Evolutionary conservation across 53 echinoderm and acorn worm genomes (phyloP), one percentile per base, ranked within the genome.

Genomic region (Zoroaster sp.): DNA sequence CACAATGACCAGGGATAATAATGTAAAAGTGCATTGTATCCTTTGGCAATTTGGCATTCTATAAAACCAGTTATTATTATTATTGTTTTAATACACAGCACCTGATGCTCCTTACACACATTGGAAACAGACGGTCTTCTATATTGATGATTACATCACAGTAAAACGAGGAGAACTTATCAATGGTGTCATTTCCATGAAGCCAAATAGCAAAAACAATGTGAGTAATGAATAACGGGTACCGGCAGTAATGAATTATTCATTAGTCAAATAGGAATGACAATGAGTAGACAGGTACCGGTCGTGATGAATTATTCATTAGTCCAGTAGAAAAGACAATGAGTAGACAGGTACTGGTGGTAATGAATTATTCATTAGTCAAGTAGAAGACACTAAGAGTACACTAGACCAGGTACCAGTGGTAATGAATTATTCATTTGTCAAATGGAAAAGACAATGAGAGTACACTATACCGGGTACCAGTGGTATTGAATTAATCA

Each of bases 111-210:
- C 91, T 53, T 95, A 96, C 92, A 99, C 99, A 13, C 99, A 47
- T 92, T 99, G 99, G 99, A 99, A 99, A 42, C 94, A 99, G 88
- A 98, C 95, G 0, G 96, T 99, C 13, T 99, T 99, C 72, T 99
- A 99, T 67, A 80, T 99, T n/a, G 94, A 99, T 75, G 99, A 99
- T 39, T 96, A 99, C 75, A 83, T 99, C 73, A 99, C 98, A 31
- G 99, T 95, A 1, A 99, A 99, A 59, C 83, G 96, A 35, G 99
- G 99, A 37, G 99, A 99, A 66, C 91, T 90, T 55, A 87, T 99
- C 66, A 93, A 93, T 21, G 99, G 99, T 33, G 90, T 87, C 35
- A 75, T 99, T 20, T 42, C 91, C 33, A 99, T 99, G 99, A 99
- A 95, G 72, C 99, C 99, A 40, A 95, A 95, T 69, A 74, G 25